These are phyloP conservation scores for Bibio marci DNA, from an alignment of 2,888 invertebrate genomes.

Conservation along the genomic window DNA sequence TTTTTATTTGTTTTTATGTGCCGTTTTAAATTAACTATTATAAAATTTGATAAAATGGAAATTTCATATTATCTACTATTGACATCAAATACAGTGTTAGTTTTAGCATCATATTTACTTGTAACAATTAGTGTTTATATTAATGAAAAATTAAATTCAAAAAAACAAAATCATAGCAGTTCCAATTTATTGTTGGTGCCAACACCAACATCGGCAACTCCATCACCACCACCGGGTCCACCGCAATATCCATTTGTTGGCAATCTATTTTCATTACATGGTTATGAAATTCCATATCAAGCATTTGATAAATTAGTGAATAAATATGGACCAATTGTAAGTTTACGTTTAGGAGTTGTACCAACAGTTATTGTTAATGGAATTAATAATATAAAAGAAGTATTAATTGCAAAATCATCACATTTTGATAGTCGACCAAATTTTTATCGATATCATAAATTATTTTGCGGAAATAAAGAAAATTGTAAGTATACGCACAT, in stretches of 20 bases:
- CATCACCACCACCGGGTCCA: conserved; percentile 32
- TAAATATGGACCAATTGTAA: conserved; percentile 36
- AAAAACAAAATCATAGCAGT: no score
- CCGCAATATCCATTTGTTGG: conserved; percentile 37
- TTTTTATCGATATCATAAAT: conserved; percentile 40
- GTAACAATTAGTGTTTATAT: no score
- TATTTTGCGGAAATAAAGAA: conserved; percentile 46
- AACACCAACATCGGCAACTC: no score
- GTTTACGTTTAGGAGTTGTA: conserved; percentile 35
- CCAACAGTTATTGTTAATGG: conserved; percentile 40
- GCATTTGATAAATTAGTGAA: conserved; percentile 35
- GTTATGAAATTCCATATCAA: conserved; percentile 40
- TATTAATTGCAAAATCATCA: conserved; percentile 36
- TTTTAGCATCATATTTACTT: no score
- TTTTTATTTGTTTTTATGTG: no score
- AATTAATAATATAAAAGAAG: conserved; percentile 38
- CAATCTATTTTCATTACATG: conserved; percentile 35
- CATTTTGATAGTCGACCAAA: conserved; percentile 47
- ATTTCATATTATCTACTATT: no score
- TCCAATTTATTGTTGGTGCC: no score
- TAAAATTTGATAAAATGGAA: no score
- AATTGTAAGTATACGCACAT: conserved; percentile 42
- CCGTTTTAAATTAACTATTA: no score
- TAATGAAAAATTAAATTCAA: no score
- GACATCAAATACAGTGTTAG: no score